Evolutionary conservation across 2,113 vertebrate genomes (phyloP), one percentile per base, ranked within the genome.

Genomic region (Parus major): DNA sequence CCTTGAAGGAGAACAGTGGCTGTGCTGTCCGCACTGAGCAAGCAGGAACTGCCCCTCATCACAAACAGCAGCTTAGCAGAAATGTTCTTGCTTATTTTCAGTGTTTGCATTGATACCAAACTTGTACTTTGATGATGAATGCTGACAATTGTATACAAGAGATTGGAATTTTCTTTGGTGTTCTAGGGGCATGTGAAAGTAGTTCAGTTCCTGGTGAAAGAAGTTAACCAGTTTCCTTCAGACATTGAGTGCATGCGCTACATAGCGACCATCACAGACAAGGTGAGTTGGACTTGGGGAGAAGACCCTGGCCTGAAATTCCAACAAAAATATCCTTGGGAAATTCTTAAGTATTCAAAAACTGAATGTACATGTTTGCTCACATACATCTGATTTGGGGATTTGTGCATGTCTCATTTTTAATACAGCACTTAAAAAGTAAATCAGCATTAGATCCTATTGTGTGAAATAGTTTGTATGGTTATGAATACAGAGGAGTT

Each of bases 221-320:
- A 99, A 95, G 99, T 99, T 60, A 99, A 99, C 96, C 99, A 99
- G 91, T 99, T 99, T 94, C 99, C 99, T 71, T 99, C 99, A 57
- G 99, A 99, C 95, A 99, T 99, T 49, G 99, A 99, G 95, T 99
- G 99, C 97, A 99, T 99, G 99, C 98, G 99, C 98, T 99, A 99
- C 92, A 99, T 99, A 84, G 99, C 99, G 11, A 99, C 99, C 12
- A 99, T 99, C 91, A 99, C 99, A 16, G 99, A 99, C 97, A 99
- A 99, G 98, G 99, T 99, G 96, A 70, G 96, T 82, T 84, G 69
- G 68, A 33, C 72, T 14, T 17, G 7, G 7, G 50, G n/a, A 71
- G 7, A 11, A 25, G 53, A 59, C 16, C 11, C 19, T 55, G 16
- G 7, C 33, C 19, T 28, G 39, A 49, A 25, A 22, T 33, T 66